Evolutionary conservation across 2,888 invertebrate genomes (phyloP).

Genomic region (Hemicrepidius hirtus): DNA sequence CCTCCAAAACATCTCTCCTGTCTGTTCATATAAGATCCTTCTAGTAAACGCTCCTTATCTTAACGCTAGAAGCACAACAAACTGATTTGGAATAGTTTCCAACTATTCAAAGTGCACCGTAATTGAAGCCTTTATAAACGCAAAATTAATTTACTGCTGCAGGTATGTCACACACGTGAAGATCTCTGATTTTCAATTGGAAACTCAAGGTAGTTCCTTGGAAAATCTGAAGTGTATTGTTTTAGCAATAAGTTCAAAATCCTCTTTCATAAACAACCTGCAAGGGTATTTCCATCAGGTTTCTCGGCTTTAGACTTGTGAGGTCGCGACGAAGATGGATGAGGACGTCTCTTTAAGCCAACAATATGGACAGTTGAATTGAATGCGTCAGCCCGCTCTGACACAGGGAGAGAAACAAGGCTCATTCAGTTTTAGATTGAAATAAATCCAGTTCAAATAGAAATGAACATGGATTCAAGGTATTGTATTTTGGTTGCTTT

Average conservation of each 20-base stretch:
- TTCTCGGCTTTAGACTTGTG: slow-evolving; percentile 31
- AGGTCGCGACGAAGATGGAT: slow-evolving; percentile 61
- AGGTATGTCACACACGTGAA: background rate
- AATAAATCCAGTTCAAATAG: slow-evolving; percentile 51
- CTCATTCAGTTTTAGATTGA: slow-evolving; percentile 46
- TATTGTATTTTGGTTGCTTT: slow-evolving; percentile 18
- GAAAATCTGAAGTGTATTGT: background rate
- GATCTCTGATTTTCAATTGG: slow-evolving; percentile 1
- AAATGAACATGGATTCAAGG: slow-evolving; percentile 41
- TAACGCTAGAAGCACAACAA: slow-evolving; percentile 2
- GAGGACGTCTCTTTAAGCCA: slow-evolving; percentile 61
- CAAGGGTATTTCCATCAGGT: slow-evolving; percentile 34
- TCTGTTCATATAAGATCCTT: slow-evolving; percentile 7
- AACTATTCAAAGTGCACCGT: background rate
- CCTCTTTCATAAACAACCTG: slow-evolving; percentile 17
- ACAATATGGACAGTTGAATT: slow-evolving; percentile 65
- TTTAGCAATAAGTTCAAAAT: background rate
- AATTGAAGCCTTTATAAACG: slow-evolving; percentile 2
- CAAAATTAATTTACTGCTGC: background rate
- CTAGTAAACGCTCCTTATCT: slow-evolving; percentile 6
- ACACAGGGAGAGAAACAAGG: slow-evolving; percentile 45
- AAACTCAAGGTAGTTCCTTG: too few species aligned
- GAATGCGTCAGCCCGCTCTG: slow-evolving; percentile 59
- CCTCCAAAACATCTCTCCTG: background rate
- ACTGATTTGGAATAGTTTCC: slow-evolving; percentile 12